Percentiles rank a stretch among this genome's conserved stretches.
Conservation (phyloP, 1,140 invertebrate species). For the Sarcophaga bullata region DNA sequence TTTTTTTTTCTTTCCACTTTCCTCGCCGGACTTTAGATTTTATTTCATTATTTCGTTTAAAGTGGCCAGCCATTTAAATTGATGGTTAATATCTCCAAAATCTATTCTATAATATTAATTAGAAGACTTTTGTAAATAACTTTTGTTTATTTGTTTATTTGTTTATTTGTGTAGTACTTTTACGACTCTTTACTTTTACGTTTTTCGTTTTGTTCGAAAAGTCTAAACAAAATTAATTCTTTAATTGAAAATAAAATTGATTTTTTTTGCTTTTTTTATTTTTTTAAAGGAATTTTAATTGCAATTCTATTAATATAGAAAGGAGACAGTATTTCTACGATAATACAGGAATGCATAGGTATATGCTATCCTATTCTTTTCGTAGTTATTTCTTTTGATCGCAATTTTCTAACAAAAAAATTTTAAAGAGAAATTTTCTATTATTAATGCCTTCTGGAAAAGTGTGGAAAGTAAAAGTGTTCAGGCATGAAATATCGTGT, state of each 20-base stretch:
- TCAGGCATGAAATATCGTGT: constrained; percentile 24
- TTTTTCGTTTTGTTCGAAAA: background rate
- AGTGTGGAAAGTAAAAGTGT: constrained; percentile 34
- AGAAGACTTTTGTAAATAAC: constrained; percentile 38
- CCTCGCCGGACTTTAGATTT: too few relatives aligned
- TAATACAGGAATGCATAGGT: too few relatives aligned
- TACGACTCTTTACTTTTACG: too few relatives aligned
- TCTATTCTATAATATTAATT: constrained; percentile 41
- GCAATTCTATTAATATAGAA: too few relatives aligned
- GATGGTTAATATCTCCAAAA: constrained; percentile 32
- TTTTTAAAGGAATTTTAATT: too few relatives aligned
- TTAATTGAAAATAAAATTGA: constrained; percentile 15
- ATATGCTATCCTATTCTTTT: too few relatives aligned
- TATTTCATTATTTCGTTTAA: constrained; percentile 5
- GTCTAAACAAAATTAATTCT: background rate
- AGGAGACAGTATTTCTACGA: too few relatives aligned
- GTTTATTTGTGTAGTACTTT: too few relatives aligned
- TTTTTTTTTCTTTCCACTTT: too few relatives aligned
- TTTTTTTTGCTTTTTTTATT: background rate
- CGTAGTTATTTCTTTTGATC: too few relatives aligned
- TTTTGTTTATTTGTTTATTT: background rate
- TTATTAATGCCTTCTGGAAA: constrained; percentile 6
- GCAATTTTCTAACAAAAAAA: background rate
- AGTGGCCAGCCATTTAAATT: constrained; percentile 36
- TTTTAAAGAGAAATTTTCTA: background rate